Evolutionary conservation across 1,140 invertebrate genomes (phyloP), one percentile per base, ranked within the genome.

Genomic region (Papilio helenus): DNA sequence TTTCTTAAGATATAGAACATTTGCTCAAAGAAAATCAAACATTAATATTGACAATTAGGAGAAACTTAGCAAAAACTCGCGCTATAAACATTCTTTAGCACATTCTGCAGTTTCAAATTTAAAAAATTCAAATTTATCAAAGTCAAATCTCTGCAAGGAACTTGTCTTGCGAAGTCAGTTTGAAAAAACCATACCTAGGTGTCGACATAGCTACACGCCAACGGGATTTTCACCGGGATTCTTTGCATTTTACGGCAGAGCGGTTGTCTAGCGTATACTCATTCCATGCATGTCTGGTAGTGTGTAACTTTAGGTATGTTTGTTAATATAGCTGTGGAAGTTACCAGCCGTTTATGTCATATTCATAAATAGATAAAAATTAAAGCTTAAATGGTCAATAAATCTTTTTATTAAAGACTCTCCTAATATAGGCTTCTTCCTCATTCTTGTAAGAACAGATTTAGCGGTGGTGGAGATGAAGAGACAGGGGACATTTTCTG

Each of bases 191-290:
- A 29, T 61, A 61, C 3, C 14, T 20, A 55, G 7, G 51, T 49
- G 46, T 49, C 51, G 4, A 20, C 51, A 18, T 20, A 55, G 51
- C 51, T 55, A 4, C 9, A 55, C 18, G 51, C 51, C 51, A 55
- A 55, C 51, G 51, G 51, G 51, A 55, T 55, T 20, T 20, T 18
- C n/a, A 18, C n/a, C 51, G 51, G 18, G 18, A 26, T 23, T 61
- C 58, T 61, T 61, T 61, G 23, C 9, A 61, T 61, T 61, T 61
- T 16, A 14, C 58, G 58, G 58, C 23, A 26, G 9, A 61, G 20
- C 58, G 58, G 23, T 39, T 44, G 68, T 71, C 68, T 71, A 71
- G 68, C 68, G 26, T 71, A 71, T 7, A 42, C 68, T 71, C 29
- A 20, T 61, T n/a, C 9, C 58, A 23, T 26, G 14, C 58, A 61